A percentile compares a stretch with the other conserved stretches of the same genome.
Evolutionary conservation across 2,888 invertebrate species (phyloP).

Genomic region (Spisula subtruncata): DNA sequence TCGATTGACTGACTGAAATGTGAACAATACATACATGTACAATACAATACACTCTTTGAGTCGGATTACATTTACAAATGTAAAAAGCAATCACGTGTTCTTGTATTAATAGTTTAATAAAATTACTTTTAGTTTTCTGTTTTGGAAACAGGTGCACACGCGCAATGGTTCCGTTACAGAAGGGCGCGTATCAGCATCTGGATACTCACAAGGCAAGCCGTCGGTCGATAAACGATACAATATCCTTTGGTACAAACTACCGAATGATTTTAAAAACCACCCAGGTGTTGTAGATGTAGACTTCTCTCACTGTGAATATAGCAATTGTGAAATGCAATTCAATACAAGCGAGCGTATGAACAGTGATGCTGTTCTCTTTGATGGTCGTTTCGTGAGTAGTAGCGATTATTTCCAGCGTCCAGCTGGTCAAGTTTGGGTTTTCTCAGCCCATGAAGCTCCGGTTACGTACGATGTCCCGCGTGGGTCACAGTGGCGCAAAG

Average conservation of each 20-base stretch:
- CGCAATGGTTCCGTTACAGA: too few species aligned
- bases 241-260: neutral
- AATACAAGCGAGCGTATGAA: neutral
- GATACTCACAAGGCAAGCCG: too few species aligned
- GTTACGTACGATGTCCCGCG: neutral
- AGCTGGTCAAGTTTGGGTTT: slow-evolving; percentile 59
- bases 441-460: slow-evolving; percentile 62
- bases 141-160: too few species aligned
- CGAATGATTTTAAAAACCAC: neutral
- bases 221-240: neutral
- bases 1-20: too few species aligned
- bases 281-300: neutral
- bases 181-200: too few species aligned
- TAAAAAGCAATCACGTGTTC: too few species aligned
- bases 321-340: neutral
- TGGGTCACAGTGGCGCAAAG: slow-evolving; percentile 11
- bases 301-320: neutral
- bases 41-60: too few species aligned
- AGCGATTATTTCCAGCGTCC: slow-evolving; percentile 21
- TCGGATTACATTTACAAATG: too few species aligned
- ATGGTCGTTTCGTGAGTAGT: neutral
- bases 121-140: too few species aligned
- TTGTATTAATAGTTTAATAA: too few species aligned
- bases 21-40: too few species aligned
- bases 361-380: neutral